Conservation (phyloP, 2,113 vertebrate species). For the Nothocercus nigrocapillus region DNA sequence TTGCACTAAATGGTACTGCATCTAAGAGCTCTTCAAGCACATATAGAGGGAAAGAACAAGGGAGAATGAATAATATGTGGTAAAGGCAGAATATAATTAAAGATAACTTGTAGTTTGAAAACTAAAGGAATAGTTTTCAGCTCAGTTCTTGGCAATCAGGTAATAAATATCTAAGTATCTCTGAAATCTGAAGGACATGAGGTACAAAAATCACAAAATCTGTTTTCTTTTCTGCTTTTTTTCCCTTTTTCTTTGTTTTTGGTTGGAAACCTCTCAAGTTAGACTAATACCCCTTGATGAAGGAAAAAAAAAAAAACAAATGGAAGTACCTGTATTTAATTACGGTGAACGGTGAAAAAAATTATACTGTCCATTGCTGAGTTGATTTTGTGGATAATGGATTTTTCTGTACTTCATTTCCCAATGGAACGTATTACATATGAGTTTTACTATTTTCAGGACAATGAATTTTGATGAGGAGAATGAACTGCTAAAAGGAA, state of each 20-base stretch:
- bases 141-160: background rate
- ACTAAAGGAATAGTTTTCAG: background rate
- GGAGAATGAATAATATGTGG: background rate
- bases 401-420: background rate
- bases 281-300: background rate
- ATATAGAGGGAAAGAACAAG: background rate
- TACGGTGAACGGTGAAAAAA: background rate
- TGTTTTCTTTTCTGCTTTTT: no score
- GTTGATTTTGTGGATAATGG: background rate
- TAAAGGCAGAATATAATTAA: background rate
- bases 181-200: background rate
- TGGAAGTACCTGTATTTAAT: background rate
- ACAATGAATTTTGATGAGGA: background rate
- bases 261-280: background rate
- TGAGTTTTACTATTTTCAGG: background rate
- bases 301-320: background rate
- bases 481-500: background rate
- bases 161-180: background rate
- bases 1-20: background rate
- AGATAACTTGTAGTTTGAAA: background rate
- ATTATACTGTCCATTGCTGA: background rate
- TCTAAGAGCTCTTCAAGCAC: background rate
- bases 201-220: background rate
- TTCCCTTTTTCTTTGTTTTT: no score
- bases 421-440: background rate